Evolutionary conservation across 2,113 vertebrate species (phyloP).

Genomic region (Apteryx owenii): DNA sequence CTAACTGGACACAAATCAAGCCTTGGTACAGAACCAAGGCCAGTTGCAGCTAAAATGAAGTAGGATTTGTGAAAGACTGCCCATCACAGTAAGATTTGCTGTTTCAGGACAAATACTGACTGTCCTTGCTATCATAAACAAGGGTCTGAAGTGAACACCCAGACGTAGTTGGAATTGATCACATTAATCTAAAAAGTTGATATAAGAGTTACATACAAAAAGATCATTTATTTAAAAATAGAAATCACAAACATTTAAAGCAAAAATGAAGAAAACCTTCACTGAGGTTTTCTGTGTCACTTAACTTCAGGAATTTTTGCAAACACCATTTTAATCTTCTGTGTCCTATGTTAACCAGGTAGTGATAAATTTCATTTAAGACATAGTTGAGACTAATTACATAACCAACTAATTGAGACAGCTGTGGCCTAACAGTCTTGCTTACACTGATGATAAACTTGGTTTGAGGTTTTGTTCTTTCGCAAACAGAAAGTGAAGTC

Average conservation of each 20-base stretch:
- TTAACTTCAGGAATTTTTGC: neutral
- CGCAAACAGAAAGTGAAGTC: neutral
- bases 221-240: neutral
- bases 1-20: neutral
- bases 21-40: neutral
- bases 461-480: neutral
- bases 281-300: neutral
- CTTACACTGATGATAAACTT: neutral
- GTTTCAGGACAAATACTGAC: neutral
- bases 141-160: neutral
- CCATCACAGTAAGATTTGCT: neutral
- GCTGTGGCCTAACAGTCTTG: neutral
- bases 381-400: neutral
- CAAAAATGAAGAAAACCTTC: neutral
- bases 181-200: neutral
- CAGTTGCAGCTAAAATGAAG: neutral
- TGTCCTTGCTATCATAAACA: neutral
- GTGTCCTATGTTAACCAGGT: neutral
- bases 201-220: neutral
- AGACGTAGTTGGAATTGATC: neutral
- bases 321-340: neutral
- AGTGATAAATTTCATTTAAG: neutral
- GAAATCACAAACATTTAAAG: neutral
- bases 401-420: neutral
- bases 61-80: neutral